A percentile compares a stretch with the other conserved stretches of the same genome.
Conservation (phyloP, 2,888 invertebrate species). For the Calameuta pallipes region DNA sequence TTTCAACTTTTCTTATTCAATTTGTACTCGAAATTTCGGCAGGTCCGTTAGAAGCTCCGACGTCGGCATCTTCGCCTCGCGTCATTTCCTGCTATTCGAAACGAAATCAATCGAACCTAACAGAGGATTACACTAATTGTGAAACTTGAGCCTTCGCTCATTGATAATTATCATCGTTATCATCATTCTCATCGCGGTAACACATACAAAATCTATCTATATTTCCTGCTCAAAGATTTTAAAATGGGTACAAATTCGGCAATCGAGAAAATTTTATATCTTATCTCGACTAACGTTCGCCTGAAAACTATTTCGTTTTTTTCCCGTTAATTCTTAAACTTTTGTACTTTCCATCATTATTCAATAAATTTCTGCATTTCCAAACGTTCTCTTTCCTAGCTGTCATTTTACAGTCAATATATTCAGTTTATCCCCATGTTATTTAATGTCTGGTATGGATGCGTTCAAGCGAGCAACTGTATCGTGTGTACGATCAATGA, state of each 20-base stretch:
- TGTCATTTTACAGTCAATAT: neutral
- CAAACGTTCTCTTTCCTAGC: neutral
- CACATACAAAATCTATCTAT: no score
- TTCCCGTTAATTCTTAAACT: neutral
- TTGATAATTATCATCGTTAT: no score
- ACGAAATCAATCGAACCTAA: neutral
- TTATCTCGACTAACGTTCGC: no score
- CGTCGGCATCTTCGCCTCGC: neutral
- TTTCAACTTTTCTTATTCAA: neutral
- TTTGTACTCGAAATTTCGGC: neutral
- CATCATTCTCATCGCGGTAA: no score
- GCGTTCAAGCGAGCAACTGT: neutral
- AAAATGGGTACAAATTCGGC: no score
- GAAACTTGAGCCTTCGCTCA: neutral
- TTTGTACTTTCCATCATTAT: neutral
- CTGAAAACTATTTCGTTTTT: no score
- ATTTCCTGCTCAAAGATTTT: no score
- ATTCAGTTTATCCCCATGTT: neutral
- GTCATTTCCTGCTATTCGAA: neutral
- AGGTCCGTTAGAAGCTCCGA: neutral
- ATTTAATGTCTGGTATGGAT: neutral
- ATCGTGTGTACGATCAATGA: neutral
- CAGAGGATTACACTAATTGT: neutral
- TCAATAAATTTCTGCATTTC: neutral
- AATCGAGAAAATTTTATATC: no score